These are phyloP conservation scores for Varanus salvator DNA, from an alignment of 2,113 vertebrate species.

Conservation along the genomic window DNA sequence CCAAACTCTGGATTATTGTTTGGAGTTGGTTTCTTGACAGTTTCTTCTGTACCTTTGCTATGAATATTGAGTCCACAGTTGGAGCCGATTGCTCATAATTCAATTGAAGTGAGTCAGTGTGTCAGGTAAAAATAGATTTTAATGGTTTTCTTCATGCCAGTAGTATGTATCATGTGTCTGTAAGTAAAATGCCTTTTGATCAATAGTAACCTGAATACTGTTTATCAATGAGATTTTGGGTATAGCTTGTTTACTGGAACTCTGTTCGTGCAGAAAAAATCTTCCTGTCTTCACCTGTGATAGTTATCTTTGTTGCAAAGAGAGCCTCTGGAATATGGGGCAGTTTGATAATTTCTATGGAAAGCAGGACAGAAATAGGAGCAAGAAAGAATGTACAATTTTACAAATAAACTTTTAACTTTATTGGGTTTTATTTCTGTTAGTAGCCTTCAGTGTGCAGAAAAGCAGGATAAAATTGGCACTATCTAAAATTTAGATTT, in stretches of 20 bases:
- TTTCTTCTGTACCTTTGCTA: background rate
- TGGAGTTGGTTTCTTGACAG: background rate
- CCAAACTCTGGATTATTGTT: background rate
- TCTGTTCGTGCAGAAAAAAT: no score
- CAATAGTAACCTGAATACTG: background rate
- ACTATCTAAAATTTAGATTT: background rate
- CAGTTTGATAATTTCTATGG: no score
- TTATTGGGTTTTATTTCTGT: background rate
- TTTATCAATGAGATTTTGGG: background rate
- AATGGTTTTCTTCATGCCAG: background rate
- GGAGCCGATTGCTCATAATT: background rate
- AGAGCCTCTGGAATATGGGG: no score
- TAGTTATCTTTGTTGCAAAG: no score
- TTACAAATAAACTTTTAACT: background rate
- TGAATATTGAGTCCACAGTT: no score
- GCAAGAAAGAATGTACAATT: no score
- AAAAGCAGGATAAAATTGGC: background rate
- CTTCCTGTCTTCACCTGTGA: no score
- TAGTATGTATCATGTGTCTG: background rate
- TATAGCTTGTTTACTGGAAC: no score
- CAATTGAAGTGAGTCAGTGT: background rate
- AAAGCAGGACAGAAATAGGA: no score
- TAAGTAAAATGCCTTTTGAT: background rate
- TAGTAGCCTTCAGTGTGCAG: background rate
- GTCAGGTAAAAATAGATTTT: background rate